Base-by-base conservation (phyloP, 2,888 invertebrate genomes). In the Drosophila niveifrons region DNA sequence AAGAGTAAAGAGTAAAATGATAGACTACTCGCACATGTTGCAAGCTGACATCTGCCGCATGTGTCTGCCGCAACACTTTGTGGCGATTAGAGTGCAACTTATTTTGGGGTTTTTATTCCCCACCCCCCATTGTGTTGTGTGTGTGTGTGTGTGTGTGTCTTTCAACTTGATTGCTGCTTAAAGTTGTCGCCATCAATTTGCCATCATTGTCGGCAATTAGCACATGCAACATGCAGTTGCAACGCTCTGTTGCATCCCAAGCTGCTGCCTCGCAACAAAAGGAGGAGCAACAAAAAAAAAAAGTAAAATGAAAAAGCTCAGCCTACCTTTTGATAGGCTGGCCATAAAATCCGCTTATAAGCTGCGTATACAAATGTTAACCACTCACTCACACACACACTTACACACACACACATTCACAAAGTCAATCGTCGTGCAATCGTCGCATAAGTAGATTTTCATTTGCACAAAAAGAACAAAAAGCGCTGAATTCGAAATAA, bases 31-130 rank as follows among this genome's bases (percentile, higher is more conserved):
- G 23, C 23, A 23, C 23, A 23, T 23, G 23, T 4, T 23, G 23
- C 23, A 23, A 79, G 55, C 84, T 73, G 85, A 66, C 65, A 66
- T 59, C 23, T 23, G 23, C 18, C 62, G 66, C 74, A 66, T 66
- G 50, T 74, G 75, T 61, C 61, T 75, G 66, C 47, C 36, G 55
- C 44, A 13, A 82, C 77, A 85, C 75, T 74, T 67, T 81, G 87
- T 66, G 82, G 66, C 72, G 66, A 78, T 73, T 83, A 56, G 72
- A 76, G 72, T 87, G 84, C 56, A 87, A 80, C 68, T 70, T 66
- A 59, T 72, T 72, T 78, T 61, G 70, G 70, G 58, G 75, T 73
- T 63, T n/a, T 43, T 59, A 44, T 29, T 17, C n/a, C 11, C 34
- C 1, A 1, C 11, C 3, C 10, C 7, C 28, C 23, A 23, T 23